Base-by-base conservation (phyloP, 2,113 vertebrate species). In the Chinchilla lanigera region DNA sequence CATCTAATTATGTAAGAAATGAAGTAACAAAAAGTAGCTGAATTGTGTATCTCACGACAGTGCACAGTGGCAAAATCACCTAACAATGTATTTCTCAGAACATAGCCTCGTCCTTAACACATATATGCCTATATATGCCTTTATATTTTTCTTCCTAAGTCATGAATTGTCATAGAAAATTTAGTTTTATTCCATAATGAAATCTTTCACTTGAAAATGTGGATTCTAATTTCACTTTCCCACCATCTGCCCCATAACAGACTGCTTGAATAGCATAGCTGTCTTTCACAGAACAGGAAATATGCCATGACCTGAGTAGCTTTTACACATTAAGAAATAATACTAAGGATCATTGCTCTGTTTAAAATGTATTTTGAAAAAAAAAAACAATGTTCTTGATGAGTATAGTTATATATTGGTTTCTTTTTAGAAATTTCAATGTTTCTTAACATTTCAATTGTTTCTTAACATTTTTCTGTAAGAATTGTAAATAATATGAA, bases 71-170 rank as follows among this genome's bases (percentile, higher is more conserved):
- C 13, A 16, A 13, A 28, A 80, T 22, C 0, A 16, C 0, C 4
- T 7, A 17, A 17, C 17, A 7, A 7, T 1, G 0, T 47, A 28
- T 67, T 54, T 44, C 30, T 80, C 13, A 17, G 22, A 28, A 47
- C n/a, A 11, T 7, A 26, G 54, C 3, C 16, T 54, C 56, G 30
- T 50, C 22, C 9, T 30, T 22, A 28, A 30, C 16, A 3, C 4
- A 60, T 2, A 56, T 14, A 50, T 14, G 28, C 13, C n/a, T 35
- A 5, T 7, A 35, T 30, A 4, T 24, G 35, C 4, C 58, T 94
- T 58, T 94, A 12, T 47, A 86, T 54, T 92, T 95, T 92, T 95
- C 47, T 93, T 93, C 17, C 63, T 12, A 89, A 92, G 41, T 67
- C 33, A 92, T 65, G 50, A 47, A 80, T 41, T 78, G 50, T 24